Conservation (phyloP, 2,113 vertebrate genomes). For the Rutilus rutilus region DNA sequence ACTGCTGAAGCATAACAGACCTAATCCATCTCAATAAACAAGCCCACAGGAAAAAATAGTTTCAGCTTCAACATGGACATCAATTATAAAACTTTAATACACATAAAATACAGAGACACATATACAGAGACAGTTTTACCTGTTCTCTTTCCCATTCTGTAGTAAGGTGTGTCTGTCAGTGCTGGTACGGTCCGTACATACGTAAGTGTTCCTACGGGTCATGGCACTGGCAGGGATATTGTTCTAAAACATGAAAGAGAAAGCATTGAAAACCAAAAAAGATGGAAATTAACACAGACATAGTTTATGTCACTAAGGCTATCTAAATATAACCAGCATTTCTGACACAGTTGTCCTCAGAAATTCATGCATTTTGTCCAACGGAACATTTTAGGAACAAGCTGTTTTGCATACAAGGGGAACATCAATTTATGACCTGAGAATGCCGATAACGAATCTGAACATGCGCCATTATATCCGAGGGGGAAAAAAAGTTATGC, state of each 20-base stretch:
- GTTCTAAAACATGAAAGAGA: slow-evolving; percentile 71
- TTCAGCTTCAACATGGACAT: not conserved
- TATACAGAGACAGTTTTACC: slow-evolving; percentile 68
- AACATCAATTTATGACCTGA: not conserved
- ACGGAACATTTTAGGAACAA: not conserved
- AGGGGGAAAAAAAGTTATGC: not conserved
- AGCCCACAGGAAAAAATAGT: not conserved
- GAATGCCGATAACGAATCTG: not conserved
- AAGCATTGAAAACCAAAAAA: not conserved
- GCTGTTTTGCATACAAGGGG: not conserved
- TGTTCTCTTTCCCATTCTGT: slow-evolving; percentile 92
- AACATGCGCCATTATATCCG: slow-evolving; percentile 6
- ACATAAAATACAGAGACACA: not conserved
- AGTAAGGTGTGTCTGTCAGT: slow-evolving; percentile 84
- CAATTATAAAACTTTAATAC: slow-evolving; percentile 13
- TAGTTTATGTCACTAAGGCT: not conserved
- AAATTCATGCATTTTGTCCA: not conserved
- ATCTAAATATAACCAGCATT: not conserved
- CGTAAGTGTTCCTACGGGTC: slow-evolving; percentile 91
- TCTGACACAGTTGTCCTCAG: not conserved
- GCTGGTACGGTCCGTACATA: slow-evolving; percentile 87
- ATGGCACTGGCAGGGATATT: slow-evolving; percentile 89
- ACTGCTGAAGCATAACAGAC: slow-evolving; percentile 34
- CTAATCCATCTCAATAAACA: slow-evolving; percentile 17
- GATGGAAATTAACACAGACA: not conserved